Base-by-base conservation (phyloP, 1,140 invertebrate species). In the Aporrectodea caliginosa region DNA sequence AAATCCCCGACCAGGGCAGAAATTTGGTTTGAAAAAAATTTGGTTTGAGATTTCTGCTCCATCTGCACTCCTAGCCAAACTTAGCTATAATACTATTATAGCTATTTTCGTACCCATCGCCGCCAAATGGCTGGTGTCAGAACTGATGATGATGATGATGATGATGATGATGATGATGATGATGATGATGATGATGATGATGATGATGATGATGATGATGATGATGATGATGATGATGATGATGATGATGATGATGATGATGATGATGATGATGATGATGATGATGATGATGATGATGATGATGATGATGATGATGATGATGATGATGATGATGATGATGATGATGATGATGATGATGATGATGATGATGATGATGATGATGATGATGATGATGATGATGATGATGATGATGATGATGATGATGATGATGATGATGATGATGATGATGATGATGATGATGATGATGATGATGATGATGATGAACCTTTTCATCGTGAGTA, bases 211-310 rank as follows among this genome's bases (percentile, higher is more conserved):
- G 2, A 2, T 69, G 22, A 69, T n/a, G 22, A 29, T 22, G 22
- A 70, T 70, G 69, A 70, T 70, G 69, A 22, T 71, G 69, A 16
- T 71, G 69, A 71, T 71, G 69, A 71, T n/a, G 69, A 71, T n/a
- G 69, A 71, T n/a, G 69, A 71, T 71, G 69, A 71, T 71, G 90
- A 92, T 93, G 90, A 92, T 93, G 90, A 92, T 93, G 87, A 83
- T 82, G 75, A 83, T 82, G 75, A 83, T 82, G 75, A 27, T 78
- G 80, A 14, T 35, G 35, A 69, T n/a, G n/a, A n/a, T 32, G 30
- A 74, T 32, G 33, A 29, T 73, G n/a, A 74, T 74, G 73, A 16
- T 27, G 14, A n/a, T 68, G 58, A 68, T 68, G 58, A 68, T 68
- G 58, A 68, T 68, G 58, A 68, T 68, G 58, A 68, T 68, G 58